A percentile compares a stretch with the other conserved stretches of the same genome.
Conservation (phyloP, 2,113 vertebrate species). For the Stercorarius parasiticus region DNA sequence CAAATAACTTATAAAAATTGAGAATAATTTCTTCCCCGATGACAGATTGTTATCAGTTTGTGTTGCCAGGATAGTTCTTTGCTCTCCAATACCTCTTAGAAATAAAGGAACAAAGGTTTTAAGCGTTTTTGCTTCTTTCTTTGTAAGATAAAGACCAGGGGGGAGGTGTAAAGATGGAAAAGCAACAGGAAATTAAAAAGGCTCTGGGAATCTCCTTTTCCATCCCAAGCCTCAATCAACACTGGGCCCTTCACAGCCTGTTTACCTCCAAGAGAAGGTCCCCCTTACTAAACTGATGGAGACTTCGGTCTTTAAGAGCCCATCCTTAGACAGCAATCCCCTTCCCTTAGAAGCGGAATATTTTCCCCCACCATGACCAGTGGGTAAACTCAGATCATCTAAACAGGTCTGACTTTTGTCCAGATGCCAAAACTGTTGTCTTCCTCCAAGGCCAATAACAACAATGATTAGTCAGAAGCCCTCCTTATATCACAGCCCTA, state of each 20-base stretch:
- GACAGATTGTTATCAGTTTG: not conserved
- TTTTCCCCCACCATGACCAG: not conserved
- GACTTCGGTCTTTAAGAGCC: not conserved
- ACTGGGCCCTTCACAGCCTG: not conserved
- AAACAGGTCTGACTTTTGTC: not conserved
- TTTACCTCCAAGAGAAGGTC: not conserved
- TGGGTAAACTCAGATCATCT: not conserved
- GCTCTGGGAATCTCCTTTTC: not conserved
- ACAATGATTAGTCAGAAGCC: not conserved
- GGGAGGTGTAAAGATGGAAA: not conserved
- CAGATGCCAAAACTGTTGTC: not conserved
- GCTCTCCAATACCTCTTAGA: not conserved
- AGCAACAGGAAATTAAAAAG: not conserved
- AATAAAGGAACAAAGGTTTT: not conserved
- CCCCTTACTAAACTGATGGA: not conserved
- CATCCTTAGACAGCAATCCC: not conserved
- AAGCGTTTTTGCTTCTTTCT: not conserved
- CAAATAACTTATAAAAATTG: not conserved
- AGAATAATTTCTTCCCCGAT: not conserved
- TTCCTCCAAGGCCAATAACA: not conserved
- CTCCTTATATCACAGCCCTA: not conserved
- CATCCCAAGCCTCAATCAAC: not conserved
- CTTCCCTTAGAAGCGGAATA: not conserved
- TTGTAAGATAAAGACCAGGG: not conserved
- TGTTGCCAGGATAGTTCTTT: not conserved